These are phyloP conservation scores for Vesta saturnalis DNA, from an alignment of 2,888 invertebrate species.

Conservation along the genomic window DNA sequence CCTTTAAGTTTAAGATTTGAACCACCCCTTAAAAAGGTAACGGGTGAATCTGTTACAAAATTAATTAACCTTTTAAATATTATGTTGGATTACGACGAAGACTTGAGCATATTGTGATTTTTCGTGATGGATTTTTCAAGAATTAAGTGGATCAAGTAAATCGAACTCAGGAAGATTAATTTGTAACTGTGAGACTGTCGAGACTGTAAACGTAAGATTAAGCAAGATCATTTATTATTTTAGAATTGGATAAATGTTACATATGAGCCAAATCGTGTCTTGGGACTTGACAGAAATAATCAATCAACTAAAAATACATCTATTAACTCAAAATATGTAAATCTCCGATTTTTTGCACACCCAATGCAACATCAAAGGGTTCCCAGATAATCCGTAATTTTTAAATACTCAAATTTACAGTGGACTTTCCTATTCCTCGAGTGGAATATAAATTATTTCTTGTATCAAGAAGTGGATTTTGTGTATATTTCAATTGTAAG, in stretches of 20 bases:
- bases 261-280: too few species aligned
- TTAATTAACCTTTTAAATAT: conserved; percentile 37
- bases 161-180: too few species aligned
- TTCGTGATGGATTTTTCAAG: not conserved
- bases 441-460: conserved; percentile 4
- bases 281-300: not conserved
- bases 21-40: conserved; percentile 56
- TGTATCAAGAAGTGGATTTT: conserved; percentile 7
- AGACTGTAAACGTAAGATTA: not conserved
- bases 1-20: conserved; percentile 55
- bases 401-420: too few species aligned
- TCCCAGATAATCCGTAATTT: too few species aligned
- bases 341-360: too few species aligned
- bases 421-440: not conserved
- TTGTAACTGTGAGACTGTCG: not conserved
- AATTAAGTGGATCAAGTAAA: too few species aligned
- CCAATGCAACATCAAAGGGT: too few species aligned
- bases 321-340: too few species aligned
- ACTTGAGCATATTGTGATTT: not conserved
- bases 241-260: too few species aligned
- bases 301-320: not conserved
- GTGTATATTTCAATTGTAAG: not conserved
- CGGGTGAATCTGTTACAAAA: conserved; percentile 50
- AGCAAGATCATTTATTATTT: too few species aligned
- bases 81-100: conserved; percentile 15